A percentile compares a stretch with the other conserved stretches of the same genome.
phyloP scores from a whole-genome alignment of 2,113 vertebrate genomes.

The Python bivittatus region DNA sequence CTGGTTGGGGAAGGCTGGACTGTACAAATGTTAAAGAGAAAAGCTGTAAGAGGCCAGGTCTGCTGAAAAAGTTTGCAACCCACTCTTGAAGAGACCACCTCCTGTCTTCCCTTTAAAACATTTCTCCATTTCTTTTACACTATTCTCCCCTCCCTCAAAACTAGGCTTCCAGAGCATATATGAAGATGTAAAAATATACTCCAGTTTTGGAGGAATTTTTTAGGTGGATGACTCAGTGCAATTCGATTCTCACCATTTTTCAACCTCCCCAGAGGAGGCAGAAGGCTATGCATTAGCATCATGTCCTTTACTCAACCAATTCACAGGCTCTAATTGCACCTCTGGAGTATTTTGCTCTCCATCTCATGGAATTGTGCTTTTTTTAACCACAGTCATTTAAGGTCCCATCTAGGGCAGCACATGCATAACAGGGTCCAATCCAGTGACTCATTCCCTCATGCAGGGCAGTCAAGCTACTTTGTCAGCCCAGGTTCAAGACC shows the following conservation, averaged over 20 bases:
- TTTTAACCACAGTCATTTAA: constrained; percentile 72
- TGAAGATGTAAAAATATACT: neutral
- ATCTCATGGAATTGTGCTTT: constrained; percentile 63
- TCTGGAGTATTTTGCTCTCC: constrained; percentile 62
- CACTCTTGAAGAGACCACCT: neutral
- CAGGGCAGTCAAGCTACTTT: constrained; percentile 45
- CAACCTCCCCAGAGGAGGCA: constrained; percentile 39
- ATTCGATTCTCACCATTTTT: constrained; percentile 45
- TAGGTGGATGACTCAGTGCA: constrained; percentile 46
- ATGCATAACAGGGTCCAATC: constrained; percentile 60
- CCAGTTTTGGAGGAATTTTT: constrained; percentile 58
- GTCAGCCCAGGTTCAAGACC: constrained; percentile 45
- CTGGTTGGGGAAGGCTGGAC: too few species aligned
- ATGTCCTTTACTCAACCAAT: constrained; percentile 64
- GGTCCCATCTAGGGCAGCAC: constrained; percentile 66
- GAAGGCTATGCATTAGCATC: constrained; percentile 73
- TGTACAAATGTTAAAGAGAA: too few species aligned
- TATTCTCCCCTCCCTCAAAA: neutral
- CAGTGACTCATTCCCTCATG: constrained; percentile 66
- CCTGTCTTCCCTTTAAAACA: neutral
- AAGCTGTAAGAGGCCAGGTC: neutral
- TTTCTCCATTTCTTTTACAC: neutral
- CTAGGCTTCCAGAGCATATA: neutral
- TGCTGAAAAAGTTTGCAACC: neutral
- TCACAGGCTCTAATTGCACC: constrained; percentile 69